phyloP scores from a whole-genome alignment of 92 coral and sea anemone genomes.

The Heliopora coerulea region DNA sequence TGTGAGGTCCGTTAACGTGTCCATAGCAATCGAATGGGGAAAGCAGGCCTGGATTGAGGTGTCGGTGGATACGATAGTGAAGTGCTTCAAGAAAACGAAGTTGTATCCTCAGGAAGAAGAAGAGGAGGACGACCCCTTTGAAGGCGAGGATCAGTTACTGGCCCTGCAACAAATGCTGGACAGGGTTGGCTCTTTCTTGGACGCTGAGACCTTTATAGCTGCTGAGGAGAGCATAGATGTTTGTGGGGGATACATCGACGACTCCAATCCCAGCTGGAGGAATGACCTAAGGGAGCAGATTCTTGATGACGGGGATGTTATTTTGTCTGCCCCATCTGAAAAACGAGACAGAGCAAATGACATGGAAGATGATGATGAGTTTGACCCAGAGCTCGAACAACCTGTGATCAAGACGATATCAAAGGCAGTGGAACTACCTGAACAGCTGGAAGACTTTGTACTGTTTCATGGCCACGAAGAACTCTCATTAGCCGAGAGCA shows the following conservation, averaged over 20 bases:
- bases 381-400: slow-evolving; percentile 55
- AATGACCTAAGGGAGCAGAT: slow-evolving; percentile 50
- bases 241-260: slow-evolving; percentile 55
- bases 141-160: slow-evolving; percentile 58
- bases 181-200: slow-evolving; percentile 59
- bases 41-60: slow-evolving; percentile 67
- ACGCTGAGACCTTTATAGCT: slow-evolving; percentile 46
- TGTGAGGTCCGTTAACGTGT: slow-evolving; percentile 52
- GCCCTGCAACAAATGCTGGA: slow-evolving; percentile 63
- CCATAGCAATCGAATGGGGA: slow-evolving; percentile 57
- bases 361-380: too few relatives aligned
- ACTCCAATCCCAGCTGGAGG: slow-evolving; percentile 58
- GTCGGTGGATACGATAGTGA: slow-evolving; percentile 52
- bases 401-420: slow-evolving; percentile 50
- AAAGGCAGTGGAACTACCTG: slow-evolving; percentile 51
- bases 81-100: slow-evolving; percentile 59
- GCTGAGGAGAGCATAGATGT: slow-evolving; percentile 56
- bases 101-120: slow-evolving; percentile 51
- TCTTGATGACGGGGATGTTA: slow-evolving; percentile 36
- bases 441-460: slow-evolving; percentile 56
- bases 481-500: slow-evolving; percentile 59
- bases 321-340: slow-evolving; percentile 19
- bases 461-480: slow-evolving; percentile 56
- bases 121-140: slow-evolving; percentile 60
- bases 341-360: too few relatives aligned